phyloP scores from a whole-genome alignment of 2,113 vertebrate species.

The Cavia porcellus region DNA sequence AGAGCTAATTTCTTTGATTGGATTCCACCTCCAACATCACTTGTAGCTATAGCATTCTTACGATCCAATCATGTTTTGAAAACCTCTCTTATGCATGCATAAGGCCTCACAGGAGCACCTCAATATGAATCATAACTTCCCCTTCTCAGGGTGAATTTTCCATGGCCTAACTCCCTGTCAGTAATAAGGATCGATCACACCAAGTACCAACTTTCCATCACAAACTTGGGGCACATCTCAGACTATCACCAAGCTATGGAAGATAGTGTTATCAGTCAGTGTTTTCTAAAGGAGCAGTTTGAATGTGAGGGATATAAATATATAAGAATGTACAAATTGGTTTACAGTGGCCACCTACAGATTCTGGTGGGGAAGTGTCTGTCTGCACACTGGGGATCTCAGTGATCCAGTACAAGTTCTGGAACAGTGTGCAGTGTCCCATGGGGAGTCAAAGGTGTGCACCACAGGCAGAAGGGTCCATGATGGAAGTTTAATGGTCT shows the following conservation, averaged over 20 bases:
- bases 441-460: not conserved
- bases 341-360: not conserved
- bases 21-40: not conserved
- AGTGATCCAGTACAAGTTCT: not conserved
- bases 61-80: not conserved
- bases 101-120: not conserved
- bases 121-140: not conserved
- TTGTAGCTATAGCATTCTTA: no score
- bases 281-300: not conserved
- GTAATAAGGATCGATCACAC: fast-evolving
- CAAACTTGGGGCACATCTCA: not conserved
- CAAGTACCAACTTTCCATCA: not conserved
- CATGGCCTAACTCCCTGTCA: not conserved
- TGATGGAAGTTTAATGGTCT: not conserved
- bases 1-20: not conserved
- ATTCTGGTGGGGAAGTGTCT: not conserved
- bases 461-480: no score
- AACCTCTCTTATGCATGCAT: not conserved
- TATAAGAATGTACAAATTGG: not conserved
- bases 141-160: not conserved
- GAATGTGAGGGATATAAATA: not conserved
- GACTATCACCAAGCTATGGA: not conserved
- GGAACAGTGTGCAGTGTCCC: not conserved
- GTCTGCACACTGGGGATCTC: no score
- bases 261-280: not conserved